phyloP scores from a whole-genome alignment of 1,140 invertebrate genomes.

The Apis florea region DNA sequence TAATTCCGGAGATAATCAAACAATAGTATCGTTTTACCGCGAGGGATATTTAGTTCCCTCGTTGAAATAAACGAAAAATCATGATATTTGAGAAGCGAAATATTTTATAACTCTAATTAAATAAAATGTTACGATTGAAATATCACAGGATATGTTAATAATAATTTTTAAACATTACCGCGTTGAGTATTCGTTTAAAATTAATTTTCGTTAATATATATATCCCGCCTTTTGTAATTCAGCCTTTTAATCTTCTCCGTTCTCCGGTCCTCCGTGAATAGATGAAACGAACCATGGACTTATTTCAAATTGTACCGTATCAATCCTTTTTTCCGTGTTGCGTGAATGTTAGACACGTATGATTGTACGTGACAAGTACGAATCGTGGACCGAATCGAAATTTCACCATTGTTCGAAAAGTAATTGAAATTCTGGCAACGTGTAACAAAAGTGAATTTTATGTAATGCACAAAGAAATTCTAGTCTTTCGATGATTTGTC shows the following conservation, averaged over 20 bases:
- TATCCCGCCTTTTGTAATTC: too few species aligned
- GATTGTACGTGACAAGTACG: slow-evolving; percentile 38
- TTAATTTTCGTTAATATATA: slow-evolving; percentile 12
- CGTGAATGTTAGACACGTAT: slow-evolving; percentile 40
- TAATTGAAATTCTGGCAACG: slow-evolving; percentile 62
- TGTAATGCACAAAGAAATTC: slow-evolving; percentile 35
- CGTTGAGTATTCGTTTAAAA: not conserved
- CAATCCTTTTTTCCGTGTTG: slow-evolving; percentile 11
- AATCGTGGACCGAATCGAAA: slow-evolving; percentile 49
- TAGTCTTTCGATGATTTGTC: not conserved
- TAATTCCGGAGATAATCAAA: not conserved
- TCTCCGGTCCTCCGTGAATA: not conserved
- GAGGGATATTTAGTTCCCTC: not conserved
- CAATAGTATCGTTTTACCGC: not conserved
- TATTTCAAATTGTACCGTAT: slow-evolving; percentile 23
- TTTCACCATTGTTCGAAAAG: slow-evolving; percentile 17
- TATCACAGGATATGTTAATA: not conserved
- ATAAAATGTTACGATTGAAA: not conserved
- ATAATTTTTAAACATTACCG: not conserved
- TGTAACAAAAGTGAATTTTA: slow-evolving; percentile 28
- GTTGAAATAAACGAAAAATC: not conserved
- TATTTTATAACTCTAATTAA: slow-evolving; percentile 12
- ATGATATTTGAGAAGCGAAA: not conserved
- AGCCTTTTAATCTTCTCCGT: not conserved
- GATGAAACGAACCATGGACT: slow-evolving; percentile 20